phyloP scores from a whole-genome alignment of 2,113 vertebrate genomes.

The Hyla sarda region DNA sequence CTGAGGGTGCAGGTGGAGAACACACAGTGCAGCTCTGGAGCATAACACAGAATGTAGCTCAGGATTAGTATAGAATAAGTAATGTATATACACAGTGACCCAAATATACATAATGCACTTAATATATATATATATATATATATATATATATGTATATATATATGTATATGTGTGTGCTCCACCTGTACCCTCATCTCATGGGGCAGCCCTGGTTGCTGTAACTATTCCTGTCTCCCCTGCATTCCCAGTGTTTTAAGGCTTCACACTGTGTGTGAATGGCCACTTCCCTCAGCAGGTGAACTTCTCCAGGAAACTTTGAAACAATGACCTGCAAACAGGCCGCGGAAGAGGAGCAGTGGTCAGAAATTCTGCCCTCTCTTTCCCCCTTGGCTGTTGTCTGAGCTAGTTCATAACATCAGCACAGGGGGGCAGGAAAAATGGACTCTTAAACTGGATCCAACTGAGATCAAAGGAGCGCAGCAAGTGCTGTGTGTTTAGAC shows the following conservation, averaged over 20 bases:
- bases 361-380: neutral
- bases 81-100: no score
- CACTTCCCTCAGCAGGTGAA: conserved; percentile 13
- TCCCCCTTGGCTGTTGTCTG: neutral
- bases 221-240: neutral
- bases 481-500: neutral
- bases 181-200: neutral
- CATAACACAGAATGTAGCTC: no score
- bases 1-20: no score
- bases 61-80: no score
- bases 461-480: conserved; percentile 19
- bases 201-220: neutral
- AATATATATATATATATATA: no score
- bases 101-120: no score
- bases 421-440: neutral
- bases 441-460: neutral
- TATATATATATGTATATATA: no score
- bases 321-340: neutral
- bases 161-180: neutral
- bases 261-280: conserved; percentile 11
- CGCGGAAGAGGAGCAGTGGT: neutral
- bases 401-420: conserved; percentile 18
- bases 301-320: conserved; percentile 16
- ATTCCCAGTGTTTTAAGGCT: neutral
- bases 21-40: no score